phyloP scores from a whole-genome alignment of 2,888 invertebrate species.

The Sylvicola cinctus region DNA sequence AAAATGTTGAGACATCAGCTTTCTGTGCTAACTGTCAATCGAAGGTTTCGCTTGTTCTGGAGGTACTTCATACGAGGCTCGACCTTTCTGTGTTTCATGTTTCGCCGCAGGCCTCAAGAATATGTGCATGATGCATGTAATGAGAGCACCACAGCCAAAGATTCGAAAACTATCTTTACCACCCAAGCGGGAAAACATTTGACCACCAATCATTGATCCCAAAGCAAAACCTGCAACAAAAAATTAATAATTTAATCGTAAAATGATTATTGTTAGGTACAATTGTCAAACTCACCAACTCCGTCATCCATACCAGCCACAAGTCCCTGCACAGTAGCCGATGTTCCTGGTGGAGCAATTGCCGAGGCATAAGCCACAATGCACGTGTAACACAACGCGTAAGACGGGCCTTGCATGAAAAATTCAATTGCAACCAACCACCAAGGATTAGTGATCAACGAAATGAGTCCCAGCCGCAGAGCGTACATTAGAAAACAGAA shows the following conservation, averaged over 20 bases:
- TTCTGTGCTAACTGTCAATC: not conserved
- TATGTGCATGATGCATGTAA: conserved; percentile 21
- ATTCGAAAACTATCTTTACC: conserved; percentile 34
- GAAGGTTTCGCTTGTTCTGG: not conserved
- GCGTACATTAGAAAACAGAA: conserved; percentile 60
- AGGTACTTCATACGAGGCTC: conserved; percentile 7
- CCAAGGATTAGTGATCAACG: conserved; percentile 61
- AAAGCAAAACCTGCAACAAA: conserved; percentile 42
- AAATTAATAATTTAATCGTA: conserved; percentile 7
- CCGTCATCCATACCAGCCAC: conserved; percentile 82
- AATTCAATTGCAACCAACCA: conserved; percentile 61
- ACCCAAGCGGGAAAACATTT: conserved; percentile 40
- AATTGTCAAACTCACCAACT: conserved; percentile 37
- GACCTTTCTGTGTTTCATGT: conserved; percentile 11
- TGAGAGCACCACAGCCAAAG: conserved; percentile 21
- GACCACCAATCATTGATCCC: conserved; percentile 53
- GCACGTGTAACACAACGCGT: conserved; percentile 65
- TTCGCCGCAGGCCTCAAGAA: conserved; percentile 19
- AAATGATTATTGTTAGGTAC: no score
- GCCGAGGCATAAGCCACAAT: conserved; percentile 52
- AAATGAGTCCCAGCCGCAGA: conserved; percentile 50
- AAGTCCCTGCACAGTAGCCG: conserved; percentile 68
- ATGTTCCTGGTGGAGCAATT: conserved; percentile 48
- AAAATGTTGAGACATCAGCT: not conserved
- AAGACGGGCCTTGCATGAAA: conserved; percentile 64